Evolutionary conservation across 2,113 vertebrate genomes (phyloP).

Genomic region (Erythrolamprus reginae): DNA sequence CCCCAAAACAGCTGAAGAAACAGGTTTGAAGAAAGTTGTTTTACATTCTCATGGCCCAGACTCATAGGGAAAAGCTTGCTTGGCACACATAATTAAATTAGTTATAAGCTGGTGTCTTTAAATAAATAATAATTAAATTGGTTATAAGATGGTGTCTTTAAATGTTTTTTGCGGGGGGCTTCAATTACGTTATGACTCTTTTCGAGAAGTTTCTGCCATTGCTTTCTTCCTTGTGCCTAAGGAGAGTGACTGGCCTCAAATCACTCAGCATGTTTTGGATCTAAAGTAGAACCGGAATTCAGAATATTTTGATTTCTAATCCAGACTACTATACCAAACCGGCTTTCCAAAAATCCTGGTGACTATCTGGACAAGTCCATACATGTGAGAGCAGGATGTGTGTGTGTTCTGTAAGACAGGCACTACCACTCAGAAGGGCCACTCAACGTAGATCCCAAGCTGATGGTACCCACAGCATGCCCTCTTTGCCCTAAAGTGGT

Average conservation of each 20-base stretch:
- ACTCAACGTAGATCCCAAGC: not conserved
- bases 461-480: not conserved
- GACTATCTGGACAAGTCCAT: not conserved
- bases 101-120: not conserved
- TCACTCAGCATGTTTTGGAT: not conserved
- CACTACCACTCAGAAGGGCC: not conserved
- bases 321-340: not conserved
- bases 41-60: not conserved
- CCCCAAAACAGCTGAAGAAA: not conserved
- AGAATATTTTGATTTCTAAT: not conserved
- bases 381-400: not conserved
- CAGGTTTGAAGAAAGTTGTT: not conserved
- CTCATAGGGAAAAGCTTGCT: not conserved
- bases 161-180: too few relatives aligned
- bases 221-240: not conserved
- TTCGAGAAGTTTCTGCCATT: not conserved
- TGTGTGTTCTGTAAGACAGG: not conserved
- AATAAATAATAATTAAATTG: too few relatives aligned
- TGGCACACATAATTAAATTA: not conserved
- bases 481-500: not conserved
- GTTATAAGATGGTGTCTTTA: not conserved
- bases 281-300: not conserved
- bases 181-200: not conserved
- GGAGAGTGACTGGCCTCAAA: not conserved
- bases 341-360: not conserved